A percentile compares a stretch with the other conserved stretches of the same genome.
These are phyloP conservation scores for Margaritifera margaritifera DNA, from an alignment of 2,888 invertebrate species.

Conservation along the genomic window DNA sequence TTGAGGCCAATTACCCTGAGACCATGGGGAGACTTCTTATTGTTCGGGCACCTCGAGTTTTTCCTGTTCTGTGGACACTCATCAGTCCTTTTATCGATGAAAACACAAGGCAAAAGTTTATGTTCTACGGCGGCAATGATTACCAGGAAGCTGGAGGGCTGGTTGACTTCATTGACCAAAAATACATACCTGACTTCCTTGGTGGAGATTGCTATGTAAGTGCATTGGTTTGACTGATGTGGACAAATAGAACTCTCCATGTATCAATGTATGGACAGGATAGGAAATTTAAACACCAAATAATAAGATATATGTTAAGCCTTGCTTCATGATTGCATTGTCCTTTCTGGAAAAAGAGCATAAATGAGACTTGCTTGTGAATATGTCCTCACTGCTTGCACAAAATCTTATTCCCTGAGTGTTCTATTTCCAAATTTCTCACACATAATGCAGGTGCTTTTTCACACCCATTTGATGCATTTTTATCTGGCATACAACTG, in stretches of 20 bases:
- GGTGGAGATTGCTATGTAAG: slow-evolving; percentile 90
- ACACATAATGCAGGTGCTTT: no score
- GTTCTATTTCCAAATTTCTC: no score
- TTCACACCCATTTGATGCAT: no score
- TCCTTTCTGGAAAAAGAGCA: no score
- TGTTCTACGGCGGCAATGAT: slow-evolving; percentile 92
- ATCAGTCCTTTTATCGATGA: slow-evolving; percentile 97
- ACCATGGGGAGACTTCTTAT: slow-evolving; percentile 93
- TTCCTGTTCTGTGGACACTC: slow-evolving; percentile 95
- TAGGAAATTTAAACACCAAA: background rate
- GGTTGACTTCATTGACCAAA: slow-evolving; percentile 87
- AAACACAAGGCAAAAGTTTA: slow-evolving; percentile 91
- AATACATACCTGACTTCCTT: slow-evolving; percentile 91
- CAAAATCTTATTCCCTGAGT: no score
- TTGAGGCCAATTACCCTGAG: slow-evolving; percentile 95
- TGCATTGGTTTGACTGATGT: slow-evolving; percentile 14
- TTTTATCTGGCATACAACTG: no score
- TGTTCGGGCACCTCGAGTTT: slow-evolving; percentile 92
- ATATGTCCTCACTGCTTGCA: no score
- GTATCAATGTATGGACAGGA: background rate
- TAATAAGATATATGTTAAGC: background rate
- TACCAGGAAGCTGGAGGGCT: slow-evolving; percentile 87
- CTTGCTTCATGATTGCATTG: no score
- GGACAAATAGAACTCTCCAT: background rate
- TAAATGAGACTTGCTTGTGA: no score